Percentiles rank a stretch among this genome's conserved stretches.
phyloP scores from a whole-genome alignment of 2,797 vertebrate species.

The Paramormyrops hopkinsi region DNA sequence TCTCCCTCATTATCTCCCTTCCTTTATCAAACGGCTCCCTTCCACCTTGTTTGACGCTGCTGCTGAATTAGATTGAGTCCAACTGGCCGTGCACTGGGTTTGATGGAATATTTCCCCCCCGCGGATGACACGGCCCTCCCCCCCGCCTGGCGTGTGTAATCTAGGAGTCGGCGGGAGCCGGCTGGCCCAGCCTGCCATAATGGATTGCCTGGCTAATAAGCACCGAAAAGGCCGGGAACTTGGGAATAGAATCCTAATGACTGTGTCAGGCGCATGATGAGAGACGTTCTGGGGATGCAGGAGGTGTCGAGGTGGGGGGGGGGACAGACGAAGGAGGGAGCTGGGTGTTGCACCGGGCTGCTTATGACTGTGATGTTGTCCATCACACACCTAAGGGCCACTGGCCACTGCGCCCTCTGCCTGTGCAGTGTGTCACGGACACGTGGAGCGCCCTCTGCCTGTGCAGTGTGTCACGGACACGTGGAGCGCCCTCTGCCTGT shows the following conservation, averaged over 20 bases:
- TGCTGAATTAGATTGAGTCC: slow-evolving; percentile 33
- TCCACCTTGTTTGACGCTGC: slow-evolving; percentile 17
- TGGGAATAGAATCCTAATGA: slow-evolving; percentile 65
- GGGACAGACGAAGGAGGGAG: neutral
- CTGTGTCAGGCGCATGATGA: slow-evolving; percentile 58
- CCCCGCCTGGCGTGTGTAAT: slow-evolving; percentile 37
- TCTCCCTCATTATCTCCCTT: slow-evolving; percentile 21
- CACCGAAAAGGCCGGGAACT: slow-evolving; percentile 58
- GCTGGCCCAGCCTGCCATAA: slow-evolving; percentile 50
- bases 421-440: neutral
- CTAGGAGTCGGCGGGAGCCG: slow-evolving; percentile 49
- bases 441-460: neutral
- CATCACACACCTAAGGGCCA: neutral
- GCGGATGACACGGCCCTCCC: neutral
- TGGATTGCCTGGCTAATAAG: slow-evolving; percentile 72
- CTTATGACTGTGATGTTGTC: neutral
- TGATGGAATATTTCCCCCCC: slow-evolving; percentile 50
- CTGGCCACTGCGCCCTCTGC: neutral
- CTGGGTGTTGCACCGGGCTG: neutral
- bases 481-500: neutral
- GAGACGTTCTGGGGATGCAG: slow-evolving; percentile 30
- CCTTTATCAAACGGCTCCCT: neutral
- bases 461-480: too few species aligned
- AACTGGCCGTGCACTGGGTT: slow-evolving; percentile 16
- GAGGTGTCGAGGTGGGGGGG: neutral